Conservation (phyloP, 2,888 invertebrate species). For the Nomada flava region DNA sequence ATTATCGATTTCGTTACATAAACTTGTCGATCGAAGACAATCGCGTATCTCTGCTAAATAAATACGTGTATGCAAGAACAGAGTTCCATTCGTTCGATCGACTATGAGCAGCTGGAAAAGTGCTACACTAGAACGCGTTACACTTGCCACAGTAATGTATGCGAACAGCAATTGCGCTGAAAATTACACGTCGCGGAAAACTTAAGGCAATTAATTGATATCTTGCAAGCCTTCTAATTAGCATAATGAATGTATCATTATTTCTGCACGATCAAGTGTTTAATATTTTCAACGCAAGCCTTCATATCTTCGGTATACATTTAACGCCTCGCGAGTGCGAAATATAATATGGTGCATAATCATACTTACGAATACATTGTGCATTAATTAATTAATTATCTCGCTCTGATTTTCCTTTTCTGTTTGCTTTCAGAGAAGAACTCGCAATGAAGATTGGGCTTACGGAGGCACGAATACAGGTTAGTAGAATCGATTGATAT, state of each 20-base stretch:
- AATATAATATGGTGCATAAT: background rate
- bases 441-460: conserved; percentile 97
- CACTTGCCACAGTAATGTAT: conserved; percentile 46
- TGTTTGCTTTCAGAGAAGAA: conserved; percentile 91
- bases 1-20: conserved; percentile 25
- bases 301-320: background rate
- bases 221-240: conserved; percentile 59
- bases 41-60: conserved; percentile 20
- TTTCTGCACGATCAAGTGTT: conserved; percentile 18
- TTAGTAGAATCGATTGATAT: conserved; percentile 83
- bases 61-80: conserved; percentile 5
- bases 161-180: conserved; percentile 56
- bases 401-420: conserved; percentile 9
- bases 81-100: conserved; percentile 48
- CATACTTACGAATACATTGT: background rate
- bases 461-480: conserved; percentile 97
- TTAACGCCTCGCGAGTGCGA: background rate
- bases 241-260: conserved; percentile 47
- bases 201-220: conserved; percentile 64
- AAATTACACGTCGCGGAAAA: conserved; percentile 48
- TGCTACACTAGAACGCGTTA: conserved; percentile 33
- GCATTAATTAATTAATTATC: background rate
- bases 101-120: conserved; percentile 41
- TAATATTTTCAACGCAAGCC: background rate
- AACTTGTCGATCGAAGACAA: conserved; percentile 6